Percentiles rank a stretch among this genome's conserved stretches.
phyloP scores from a whole-genome alignment of 1,140 invertebrate species.

The Apocrypta bakeri region DNA sequence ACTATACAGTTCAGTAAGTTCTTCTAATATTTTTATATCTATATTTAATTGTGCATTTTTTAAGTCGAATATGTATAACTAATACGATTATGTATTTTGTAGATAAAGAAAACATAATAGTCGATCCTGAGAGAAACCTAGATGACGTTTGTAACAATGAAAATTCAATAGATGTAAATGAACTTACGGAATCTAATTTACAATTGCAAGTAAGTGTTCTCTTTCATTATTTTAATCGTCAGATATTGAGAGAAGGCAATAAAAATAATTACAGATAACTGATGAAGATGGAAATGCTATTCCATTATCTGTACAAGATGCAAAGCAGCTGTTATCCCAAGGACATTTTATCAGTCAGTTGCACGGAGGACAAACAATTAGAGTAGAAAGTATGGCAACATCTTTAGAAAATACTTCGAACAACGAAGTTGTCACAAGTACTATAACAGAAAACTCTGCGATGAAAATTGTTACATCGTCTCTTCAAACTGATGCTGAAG shows the following conservation, averaged over 20 bases:
- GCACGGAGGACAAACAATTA: conserved; percentile 68
- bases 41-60: background rate
- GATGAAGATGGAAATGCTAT: conserved; percentile 82
- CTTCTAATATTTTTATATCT: conserved; percentile 16
- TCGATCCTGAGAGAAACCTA: conserved; percentile 53
- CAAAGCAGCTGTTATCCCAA: conserved; percentile 74
- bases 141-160: conserved; percentile 55
- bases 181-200: conserved; percentile 64
- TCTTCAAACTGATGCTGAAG: conserved; percentile 61
- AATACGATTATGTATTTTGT: conserved; percentile 2
- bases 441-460: conserved; percentile 2
- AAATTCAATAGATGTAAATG: conserved; percentile 55
- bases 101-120: conserved; percentile 54
- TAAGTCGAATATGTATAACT: background rate
- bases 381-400: conserved; percentile 57
- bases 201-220: conserved; percentile 66
- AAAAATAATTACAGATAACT: conserved; percentile 73
- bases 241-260: background rate
- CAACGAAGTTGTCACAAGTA: background rate
- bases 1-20: conserved; percentile 69
- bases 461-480: conserved; percentile 46
- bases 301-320: conserved; percentile 81
- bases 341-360: conserved; percentile 73
- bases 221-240: background rate
- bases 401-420: conserved; percentile 17